A percentile compares a stretch with the other conserved stretches of the same genome.
These are phyloP conservation scores for Glyptemys insculpta DNA, from an alignment of 2,797 vertebrate species.

Conservation along the genomic window DNA sequence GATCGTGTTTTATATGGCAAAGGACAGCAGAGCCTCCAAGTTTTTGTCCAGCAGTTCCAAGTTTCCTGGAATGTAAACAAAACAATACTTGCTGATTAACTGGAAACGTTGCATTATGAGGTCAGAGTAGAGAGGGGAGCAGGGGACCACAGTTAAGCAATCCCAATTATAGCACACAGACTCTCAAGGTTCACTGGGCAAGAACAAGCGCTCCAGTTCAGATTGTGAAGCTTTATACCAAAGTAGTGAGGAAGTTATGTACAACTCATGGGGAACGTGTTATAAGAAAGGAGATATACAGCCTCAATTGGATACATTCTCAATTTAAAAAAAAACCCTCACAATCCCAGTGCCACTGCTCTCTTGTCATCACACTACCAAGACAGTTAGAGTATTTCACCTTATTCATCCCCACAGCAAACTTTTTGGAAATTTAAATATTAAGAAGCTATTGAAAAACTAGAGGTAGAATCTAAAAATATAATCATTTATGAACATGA, in stretches of 20 bases:
- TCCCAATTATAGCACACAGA: background rate
- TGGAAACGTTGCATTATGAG: background rate
- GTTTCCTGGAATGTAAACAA: slow-evolving; percentile 86
- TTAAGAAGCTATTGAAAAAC: background rate
- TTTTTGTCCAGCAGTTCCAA: slow-evolving; percentile 97
- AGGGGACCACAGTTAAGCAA: background rate
- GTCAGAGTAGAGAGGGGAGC: background rate
- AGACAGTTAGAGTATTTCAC: no score
- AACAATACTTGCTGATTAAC: background rate
- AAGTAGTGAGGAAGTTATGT: background rate
- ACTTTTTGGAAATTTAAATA: background rate
- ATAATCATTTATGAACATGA: background rate
- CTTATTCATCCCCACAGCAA: background rate
- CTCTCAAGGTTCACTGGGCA: background rate
- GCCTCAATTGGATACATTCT: background rate
- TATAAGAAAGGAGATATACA: background rate
- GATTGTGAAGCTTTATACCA: background rate
- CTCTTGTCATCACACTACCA: background rate
- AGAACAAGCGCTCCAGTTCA: slow-evolving; percentile 14
- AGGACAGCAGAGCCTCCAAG: slow-evolving; percentile 96
- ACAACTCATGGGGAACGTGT: background rate
- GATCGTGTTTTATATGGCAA: slow-evolving; percentile 96
- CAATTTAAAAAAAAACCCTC: background rate
- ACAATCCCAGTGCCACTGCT: background rate
- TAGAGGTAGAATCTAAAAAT: background rate